phyloP scores from a whole-genome alignment of 1,140 invertebrate genomes.

The Mamestra configurata region DNA sequence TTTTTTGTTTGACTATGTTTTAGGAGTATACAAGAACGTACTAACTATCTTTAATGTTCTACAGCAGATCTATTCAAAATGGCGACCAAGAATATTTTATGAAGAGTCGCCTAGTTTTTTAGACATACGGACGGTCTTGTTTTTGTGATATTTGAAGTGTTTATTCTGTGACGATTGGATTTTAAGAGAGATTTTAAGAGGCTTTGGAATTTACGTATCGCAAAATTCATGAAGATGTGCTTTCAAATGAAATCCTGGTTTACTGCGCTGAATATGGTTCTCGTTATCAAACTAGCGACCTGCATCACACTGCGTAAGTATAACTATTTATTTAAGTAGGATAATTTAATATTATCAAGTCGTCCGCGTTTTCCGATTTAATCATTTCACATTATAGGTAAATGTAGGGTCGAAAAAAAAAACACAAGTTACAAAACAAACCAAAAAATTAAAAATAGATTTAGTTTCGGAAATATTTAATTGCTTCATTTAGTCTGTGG shows the following conservation, averaged over 20 bases:
- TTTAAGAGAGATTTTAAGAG: background rate
- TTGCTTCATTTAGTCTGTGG: too few species aligned
- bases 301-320: constrained; percentile 13
- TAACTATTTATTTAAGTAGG: background rate
- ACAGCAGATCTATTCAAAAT: background rate
- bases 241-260: background rate
- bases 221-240: background rate
- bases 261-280: background rate
- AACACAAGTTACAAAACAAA: too few species aligned
- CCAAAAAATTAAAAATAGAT: too few species aligned
- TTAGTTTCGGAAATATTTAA: too few species aligned
- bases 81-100: background rate
- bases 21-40: too few species aligned
- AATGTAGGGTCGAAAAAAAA: too few species aligned
- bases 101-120: background rate
- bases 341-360: background rate
- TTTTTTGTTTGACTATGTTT: too few species aligned
- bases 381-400: too few species aligned
- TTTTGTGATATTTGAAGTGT: background rate
- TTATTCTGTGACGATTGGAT: background rate
- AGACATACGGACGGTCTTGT: background rate
- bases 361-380: background rate
- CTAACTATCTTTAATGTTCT: too few species aligned
- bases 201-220: background rate
- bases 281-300: background rate